These are phyloP conservation scores for Battus philenor DNA, from an alignment of 1,140 invertebrate genomes.

Conservation along the genomic window DNA sequence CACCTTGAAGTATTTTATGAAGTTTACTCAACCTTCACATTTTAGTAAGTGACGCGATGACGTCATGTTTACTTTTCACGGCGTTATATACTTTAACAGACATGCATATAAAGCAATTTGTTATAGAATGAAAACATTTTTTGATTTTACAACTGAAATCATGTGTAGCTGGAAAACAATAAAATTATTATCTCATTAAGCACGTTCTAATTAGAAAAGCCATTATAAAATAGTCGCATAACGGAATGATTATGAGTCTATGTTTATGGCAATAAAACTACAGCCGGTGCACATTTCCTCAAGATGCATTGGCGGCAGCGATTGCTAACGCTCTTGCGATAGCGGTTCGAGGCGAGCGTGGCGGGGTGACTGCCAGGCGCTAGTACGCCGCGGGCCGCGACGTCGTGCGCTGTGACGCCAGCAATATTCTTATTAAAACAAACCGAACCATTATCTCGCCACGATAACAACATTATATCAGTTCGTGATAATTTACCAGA, in stretches of 20 bases:
- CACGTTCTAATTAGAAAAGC: constrained; percentile 8
- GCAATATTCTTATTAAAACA: constrained; percentile 44
- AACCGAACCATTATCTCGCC: constrained; percentile 61
- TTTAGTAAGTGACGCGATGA: constrained; percentile 30
- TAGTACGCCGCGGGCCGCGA: constrained; percentile 50
- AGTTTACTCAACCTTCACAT: constrained; percentile 49
- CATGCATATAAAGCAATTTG: background rate
- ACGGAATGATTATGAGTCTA: constrained; percentile 3
- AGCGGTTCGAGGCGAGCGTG: constrained; percentile 21
- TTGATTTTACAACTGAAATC: too few relatives aligned
- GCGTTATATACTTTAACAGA: constrained; percentile 14
- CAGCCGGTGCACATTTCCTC: constrained; percentile 5
- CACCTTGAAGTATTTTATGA: constrained; percentile 36
- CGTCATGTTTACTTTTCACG: constrained; percentile 10
- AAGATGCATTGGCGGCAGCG: constrained; percentile 19
- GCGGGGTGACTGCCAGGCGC: constrained; percentile 17
- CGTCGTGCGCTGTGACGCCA: constrained; percentile 34
- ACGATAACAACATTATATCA: constrained; percentile 65
- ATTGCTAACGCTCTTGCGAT: constrained; percentile 19
- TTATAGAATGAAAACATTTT: too few relatives aligned
- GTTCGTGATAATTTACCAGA: constrained; percentile 60
- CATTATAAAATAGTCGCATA: constrained; percentile 12
- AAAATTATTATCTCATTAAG: constrained; percentile 8
- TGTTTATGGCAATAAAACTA: constrained; percentile 10
- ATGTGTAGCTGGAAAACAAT: too few relatives aligned